These are phyloP conservation scores for Pipistrellus nathusii DNA, from an alignment of 2,797 vertebrate genomes.

Conservation along the genomic window DNA sequence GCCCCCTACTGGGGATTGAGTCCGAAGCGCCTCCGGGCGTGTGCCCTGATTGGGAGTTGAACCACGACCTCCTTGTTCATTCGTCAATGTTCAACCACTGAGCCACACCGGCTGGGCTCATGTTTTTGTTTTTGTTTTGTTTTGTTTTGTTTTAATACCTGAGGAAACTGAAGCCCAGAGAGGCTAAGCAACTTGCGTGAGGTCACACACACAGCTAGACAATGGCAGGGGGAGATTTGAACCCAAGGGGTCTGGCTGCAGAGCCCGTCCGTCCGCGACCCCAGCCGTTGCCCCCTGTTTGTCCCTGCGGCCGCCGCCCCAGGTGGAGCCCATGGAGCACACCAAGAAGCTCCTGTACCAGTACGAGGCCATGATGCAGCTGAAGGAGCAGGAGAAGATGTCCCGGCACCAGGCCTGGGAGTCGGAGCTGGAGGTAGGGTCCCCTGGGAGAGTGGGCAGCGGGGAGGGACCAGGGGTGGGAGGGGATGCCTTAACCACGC, in stretches of 20 bases:
- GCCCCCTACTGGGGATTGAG: not conserved
- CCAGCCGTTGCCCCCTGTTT: not conserved
- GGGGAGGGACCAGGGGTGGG: rapidly evolving
- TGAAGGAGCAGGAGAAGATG: slow-evolving; percentile 86
- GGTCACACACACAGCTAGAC: slow-evolving; percentile 38
- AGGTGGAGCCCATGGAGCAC: slow-evolving; percentile 89
- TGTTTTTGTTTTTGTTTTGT: too few species aligned
- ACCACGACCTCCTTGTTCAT: not conserved
- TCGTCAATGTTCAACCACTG: not conserved
- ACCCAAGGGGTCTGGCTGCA: not conserved
- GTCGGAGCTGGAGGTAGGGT: slow-evolving; percentile 90
- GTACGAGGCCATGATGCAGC: slow-evolving; percentile 85
- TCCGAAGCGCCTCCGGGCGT: rapidly evolving
- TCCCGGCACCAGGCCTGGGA: slow-evolving; percentile 85
- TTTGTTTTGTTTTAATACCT: too few species aligned
- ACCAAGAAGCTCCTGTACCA: slow-evolving; percentile 86
- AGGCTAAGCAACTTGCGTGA: slow-evolving; percentile 22
- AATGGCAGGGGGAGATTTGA: not conserved
- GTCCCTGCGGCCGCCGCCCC: slow-evolving; percentile 31
- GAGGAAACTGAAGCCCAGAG: slow-evolving; percentile 21
- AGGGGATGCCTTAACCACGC: not conserved
- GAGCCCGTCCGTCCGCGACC: not conserved
- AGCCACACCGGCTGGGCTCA: not conserved
- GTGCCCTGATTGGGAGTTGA: not conserved
- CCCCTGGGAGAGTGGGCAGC: not conserved